phyloP scores from a whole-genome alignment of 2,888 invertebrate species.

The Nudaria mundana region DNA sequence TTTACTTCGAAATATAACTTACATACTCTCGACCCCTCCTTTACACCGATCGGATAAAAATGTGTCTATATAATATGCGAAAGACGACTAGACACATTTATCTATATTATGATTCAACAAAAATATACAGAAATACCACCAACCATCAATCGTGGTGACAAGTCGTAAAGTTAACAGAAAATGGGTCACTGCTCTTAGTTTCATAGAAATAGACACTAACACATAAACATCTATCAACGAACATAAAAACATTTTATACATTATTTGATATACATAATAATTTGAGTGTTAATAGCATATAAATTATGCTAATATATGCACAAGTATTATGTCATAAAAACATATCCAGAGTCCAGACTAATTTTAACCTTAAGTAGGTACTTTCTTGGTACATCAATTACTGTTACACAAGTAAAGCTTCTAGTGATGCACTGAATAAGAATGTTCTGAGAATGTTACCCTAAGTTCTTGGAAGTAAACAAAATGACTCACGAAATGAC shows the following conservation, averaged over 20 bases:
- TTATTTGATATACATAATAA: slow-evolving; percentile 38
- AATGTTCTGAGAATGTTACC: too few species aligned
- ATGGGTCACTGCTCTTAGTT: slow-evolving; percentile 27
- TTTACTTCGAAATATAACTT: too few species aligned
- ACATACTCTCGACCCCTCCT: too few species aligned
- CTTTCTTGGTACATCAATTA: too few species aligned
- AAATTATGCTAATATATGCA: slow-evolving; percentile 29
- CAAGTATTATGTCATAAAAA: slow-evolving; percentile 15
- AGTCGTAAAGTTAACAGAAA: slow-evolving; percentile 17
- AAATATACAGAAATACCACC: slow-evolving; percentile 6
- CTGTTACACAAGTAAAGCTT: too few species aligned
- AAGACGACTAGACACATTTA: neutral
- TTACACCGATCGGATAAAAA: too few species aligned
- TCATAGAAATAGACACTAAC: slow-evolving; percentile 17
- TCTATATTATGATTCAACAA: neutral
- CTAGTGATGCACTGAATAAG: too few species aligned
- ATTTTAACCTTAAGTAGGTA: too few species aligned
- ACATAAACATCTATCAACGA: slow-evolving; percentile 22
- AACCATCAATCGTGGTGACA: slow-evolving; percentile 7
- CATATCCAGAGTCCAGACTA: too few species aligned
- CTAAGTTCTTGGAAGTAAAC: too few species aligned
- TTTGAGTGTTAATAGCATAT: slow-evolving; percentile 33
- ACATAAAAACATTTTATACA: slow-evolving; percentile 32
- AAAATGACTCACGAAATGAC: too few species aligned
- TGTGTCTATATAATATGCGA: too few species aligned